Conservation (phyloP, 2,113 vertebrate genomes). For the Tragelaphus imberbis region DNA sequence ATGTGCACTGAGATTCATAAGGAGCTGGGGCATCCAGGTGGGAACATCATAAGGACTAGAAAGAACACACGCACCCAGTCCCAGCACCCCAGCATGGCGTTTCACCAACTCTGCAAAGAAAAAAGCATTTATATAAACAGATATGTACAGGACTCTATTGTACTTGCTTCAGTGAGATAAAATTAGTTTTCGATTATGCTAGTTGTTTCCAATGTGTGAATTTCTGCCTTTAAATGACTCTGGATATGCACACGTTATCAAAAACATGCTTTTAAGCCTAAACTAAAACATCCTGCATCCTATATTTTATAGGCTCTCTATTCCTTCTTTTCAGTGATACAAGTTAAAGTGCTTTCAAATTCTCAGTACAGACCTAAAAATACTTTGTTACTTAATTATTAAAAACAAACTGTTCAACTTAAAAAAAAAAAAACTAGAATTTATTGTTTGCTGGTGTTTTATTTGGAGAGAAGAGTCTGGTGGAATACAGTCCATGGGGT, state of each 20-base stretch:
- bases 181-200: neutral
- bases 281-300: neutral
- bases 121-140: neutral
- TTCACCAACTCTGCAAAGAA: conserved; percentile 88
- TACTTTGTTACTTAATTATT: neutral
- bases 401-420: neutral
- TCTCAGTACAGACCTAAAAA: neutral
- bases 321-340: neutral
- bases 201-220: neutral
- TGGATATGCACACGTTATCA: neutral
- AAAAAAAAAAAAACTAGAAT: neutral
- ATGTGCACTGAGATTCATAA: conserved; percentile 97
- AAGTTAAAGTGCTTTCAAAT: neutral
- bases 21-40: conserved; percentile 97
- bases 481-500: neutral
- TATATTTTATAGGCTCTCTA: neutral
- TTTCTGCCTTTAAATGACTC: conserved; percentile 13
- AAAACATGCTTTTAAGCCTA: neutral
- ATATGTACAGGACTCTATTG: neutral
- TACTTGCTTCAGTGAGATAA: neutral
- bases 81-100: conserved; percentile 96
- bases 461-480: neutral
- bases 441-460: neutral
- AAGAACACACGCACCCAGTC: conserved; percentile 94
- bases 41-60: conserved; percentile 97